Percentiles rank a stretch among this genome's conserved stretches.
Evolutionary conservation across 37 sponge, comb jelly and placozoan species (phyloP).

Genomic region (Chondrilla cf. caribensis): DNA sequence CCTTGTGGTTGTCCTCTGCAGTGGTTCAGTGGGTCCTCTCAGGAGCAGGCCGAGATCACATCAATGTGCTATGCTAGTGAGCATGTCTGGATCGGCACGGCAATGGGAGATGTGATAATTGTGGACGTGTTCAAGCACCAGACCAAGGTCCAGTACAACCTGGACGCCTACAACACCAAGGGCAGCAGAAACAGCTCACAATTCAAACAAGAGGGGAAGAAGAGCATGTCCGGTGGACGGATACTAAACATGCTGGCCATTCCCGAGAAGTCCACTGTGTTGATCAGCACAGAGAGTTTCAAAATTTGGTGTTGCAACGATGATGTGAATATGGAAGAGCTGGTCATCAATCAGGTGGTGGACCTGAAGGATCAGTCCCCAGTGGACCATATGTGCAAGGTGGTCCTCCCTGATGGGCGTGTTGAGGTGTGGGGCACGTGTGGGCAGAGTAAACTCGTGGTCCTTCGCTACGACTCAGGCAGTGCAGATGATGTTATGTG

Average conservation of each 20-base stretch:
- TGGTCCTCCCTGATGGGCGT: slow-evolving; percentile 16
- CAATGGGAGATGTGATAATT: slow-evolving; percentile 35
- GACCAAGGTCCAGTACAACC: slow-evolving; percentile 28
- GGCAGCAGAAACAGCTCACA: neutral
- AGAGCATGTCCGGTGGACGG: neutral
- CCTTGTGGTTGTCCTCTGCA: neutral
- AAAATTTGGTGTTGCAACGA: slow-evolving; percentile 47
- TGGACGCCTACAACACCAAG: neutral
- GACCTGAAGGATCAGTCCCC: slow-evolving; percentile 15
- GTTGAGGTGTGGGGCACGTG: slow-evolving; percentile 72
- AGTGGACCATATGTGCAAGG: slow-evolving; percentile 48
- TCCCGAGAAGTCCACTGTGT: slow-evolving; percentile 30
- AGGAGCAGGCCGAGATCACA: slow-evolving; percentile 45
- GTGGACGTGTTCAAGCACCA: slow-evolving; percentile 48
- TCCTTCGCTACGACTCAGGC: slow-evolving; percentile 16
- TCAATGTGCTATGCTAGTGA: slow-evolving; percentile 51
- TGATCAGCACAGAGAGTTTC: slow-evolving; percentile 35
- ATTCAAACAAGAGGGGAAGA: neutral
- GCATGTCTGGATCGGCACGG: slow-evolving; percentile 68
- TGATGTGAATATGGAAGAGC: slow-evolving; percentile 13
- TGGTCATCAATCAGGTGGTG: slow-evolving; percentile 23
- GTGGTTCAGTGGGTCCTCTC: slow-evolving; percentile 48
- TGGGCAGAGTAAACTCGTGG: slow-evolving; percentile 39
- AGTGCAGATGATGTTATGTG: neutral
- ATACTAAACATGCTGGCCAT: slow-evolving; percentile 59